Conservation (phyloP, 1,140 invertebrate species). For the Lepidurus arcticus region DNA sequence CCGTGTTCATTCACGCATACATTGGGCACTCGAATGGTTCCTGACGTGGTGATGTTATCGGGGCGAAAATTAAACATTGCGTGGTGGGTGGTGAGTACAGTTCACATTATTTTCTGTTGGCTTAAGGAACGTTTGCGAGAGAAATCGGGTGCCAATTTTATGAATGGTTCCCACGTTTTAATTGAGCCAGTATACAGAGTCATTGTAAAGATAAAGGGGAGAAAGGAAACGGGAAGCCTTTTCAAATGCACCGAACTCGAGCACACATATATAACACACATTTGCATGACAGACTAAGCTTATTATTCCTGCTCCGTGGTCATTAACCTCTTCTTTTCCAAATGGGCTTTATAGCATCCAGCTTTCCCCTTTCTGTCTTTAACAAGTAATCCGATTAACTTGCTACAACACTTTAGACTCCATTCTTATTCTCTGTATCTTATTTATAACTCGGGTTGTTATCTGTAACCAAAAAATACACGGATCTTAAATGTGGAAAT, state of each 20-base stretch:
- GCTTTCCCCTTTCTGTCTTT: too few relatives aligned
- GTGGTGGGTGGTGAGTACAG: background rate
- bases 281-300: background rate
- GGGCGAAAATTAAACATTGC: conserved; percentile 13
- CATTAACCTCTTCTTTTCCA: background rate
- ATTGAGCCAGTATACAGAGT: background rate
- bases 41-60: background rate
- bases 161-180: background rate
- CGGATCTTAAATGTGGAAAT: too few relatives aligned
- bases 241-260: background rate
- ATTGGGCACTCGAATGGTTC: background rate
- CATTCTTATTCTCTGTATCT: too few relatives aligned
- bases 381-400: too few relatives aligned
- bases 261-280: background rate
- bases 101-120: background rate
- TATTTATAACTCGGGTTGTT: too few relatives aligned
- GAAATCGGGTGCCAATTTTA: background rate
- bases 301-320: background rate
- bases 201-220: background rate
- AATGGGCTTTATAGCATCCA: too few relatives aligned
- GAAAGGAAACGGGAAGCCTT: background rate
- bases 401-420: too few relatives aligned
- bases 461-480: too few relatives aligned
- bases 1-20: conserved; percentile 6
- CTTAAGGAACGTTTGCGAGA: background rate